Evolutionary conservation across 1,140 invertebrate species (phyloP).

Genomic region (Pseudomyrmex concolor): DNA sequence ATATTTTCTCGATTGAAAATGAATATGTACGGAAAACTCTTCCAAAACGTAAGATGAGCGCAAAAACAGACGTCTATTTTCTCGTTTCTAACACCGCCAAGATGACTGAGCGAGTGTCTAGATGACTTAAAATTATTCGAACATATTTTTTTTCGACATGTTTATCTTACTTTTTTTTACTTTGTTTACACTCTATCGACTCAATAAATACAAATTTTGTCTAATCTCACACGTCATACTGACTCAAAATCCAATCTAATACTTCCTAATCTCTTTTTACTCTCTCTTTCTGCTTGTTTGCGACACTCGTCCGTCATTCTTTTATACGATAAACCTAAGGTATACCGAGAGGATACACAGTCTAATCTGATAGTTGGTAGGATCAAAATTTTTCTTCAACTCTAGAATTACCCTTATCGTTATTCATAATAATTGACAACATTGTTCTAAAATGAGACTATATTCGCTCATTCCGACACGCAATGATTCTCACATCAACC

Average conservation of each 20-base stretch:
- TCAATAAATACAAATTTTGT: constrained; percentile 64
- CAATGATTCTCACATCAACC: constrained; percentile 32
- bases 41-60: too few species aligned
- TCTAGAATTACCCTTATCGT: constrained; percentile 70
- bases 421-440: constrained; percentile 83
- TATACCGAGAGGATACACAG: constrained; percentile 64
- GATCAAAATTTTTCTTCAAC: constrained; percentile 58
- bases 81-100: too few species aligned
- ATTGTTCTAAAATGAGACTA: constrained; percentile 78
- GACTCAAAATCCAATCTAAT: too few species aligned
- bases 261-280: too few species aligned
- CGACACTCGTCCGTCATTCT: too few species aligned
- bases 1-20: too few species aligned
- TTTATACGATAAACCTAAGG: constrained; percentile 39
- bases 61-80: too few species aligned
- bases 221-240: constrained; percentile 50
- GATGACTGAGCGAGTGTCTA: too few species aligned
- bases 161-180: constrained; percentile 8
- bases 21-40: too few species aligned
- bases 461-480: constrained; percentile 50
- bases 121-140: not conserved
- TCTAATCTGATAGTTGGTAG: constrained; percentile 70
- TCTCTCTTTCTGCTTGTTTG: constrained; percentile 10
- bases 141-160: constrained; percentile 8
- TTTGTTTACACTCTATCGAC: constrained; percentile 5